Evolutionary conservation across 1,140 invertebrate genomes (phyloP), one percentile per base, ranked within the genome.

Genomic region (Conopomorpha cramerella): DNA sequence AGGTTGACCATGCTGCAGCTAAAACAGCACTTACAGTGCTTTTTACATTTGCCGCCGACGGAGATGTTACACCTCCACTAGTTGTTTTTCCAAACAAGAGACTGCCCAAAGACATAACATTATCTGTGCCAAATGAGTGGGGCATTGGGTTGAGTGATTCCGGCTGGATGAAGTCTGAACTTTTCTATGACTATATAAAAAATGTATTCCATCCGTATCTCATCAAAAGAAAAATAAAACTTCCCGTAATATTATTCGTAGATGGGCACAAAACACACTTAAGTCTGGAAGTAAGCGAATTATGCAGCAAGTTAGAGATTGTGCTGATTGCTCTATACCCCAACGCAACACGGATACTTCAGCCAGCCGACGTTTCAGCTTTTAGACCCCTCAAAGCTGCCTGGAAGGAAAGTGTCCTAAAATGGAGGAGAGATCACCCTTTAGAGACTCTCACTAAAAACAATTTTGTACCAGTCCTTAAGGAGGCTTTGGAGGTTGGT

Each of bases 201-300:
- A 66, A 67, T 34, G 28, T 45, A 8, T 54, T 67, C 31, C 23
- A 58, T 44, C 41, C 45, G n/a, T 51, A 45, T 36, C 33, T 62
- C 2, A 13, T 43, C 3, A 28, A 49, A 39, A 34, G 48, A 19
- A 41, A 51, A 11, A 51, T 47, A 41, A 12, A 30, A 38, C 50
- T 53, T 26, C 68, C 63, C 18, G 44, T 64, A 11, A 52, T 72
- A 12, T 30, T 72, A 13, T 72, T 68, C 36, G 39, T 74, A 7
- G 58, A 73, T 49, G 67, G 64, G 1, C 62, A 74, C 30, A 56
- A 51, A 23, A 55, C 56, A 3, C 62, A 73, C 33, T 12, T 65
- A 2, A 56, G 49, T 0, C 38, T 25, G 10, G 19, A 42, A 26
- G 34, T 49, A 10, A 49, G 49, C 40, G 18, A 58, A 26, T 45